Conservation (phyloP, 2,113 vertebrate species). For the Larimichthys crocea region DNA sequence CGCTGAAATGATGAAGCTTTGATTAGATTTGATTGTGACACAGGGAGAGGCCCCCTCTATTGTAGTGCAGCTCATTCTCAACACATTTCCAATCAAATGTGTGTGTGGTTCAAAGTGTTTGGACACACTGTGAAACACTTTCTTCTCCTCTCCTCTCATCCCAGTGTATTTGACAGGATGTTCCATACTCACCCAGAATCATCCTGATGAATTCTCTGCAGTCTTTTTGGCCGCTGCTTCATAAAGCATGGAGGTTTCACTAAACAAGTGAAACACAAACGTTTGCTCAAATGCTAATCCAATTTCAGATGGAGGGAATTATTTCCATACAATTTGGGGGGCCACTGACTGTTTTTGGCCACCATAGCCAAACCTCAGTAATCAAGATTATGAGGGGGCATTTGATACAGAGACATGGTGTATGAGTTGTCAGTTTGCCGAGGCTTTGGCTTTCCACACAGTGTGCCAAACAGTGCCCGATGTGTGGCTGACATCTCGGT, state of each 20-base stretch:
- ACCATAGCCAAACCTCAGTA: conserved; percentile 57
- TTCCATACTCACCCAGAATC: conserved; percentile 27
- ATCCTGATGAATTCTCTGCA: conserved; percentile 40
- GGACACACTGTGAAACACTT: background rate
- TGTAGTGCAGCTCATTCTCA: background rate
- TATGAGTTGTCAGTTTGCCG: conserved; percentile 28
- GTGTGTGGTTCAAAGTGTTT: background rate
- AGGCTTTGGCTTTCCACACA: background rate
- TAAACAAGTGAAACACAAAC: conserved; percentile 78
- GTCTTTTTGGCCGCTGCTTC: conserved; percentile 17
- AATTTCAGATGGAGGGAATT: conserved; percentile 62
- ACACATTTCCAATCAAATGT: background rate
- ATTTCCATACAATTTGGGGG: conserved; percentile 55
- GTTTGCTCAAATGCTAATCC: conserved; percentile 73
- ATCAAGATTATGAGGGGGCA: conserved; percentile 64
- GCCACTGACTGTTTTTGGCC: conserved; percentile 36
- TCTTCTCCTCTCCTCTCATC: background rate
- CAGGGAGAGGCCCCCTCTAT: background rate
- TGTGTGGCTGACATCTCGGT: conserved; percentile 2
- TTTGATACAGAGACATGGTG: conserved; percentile 64
- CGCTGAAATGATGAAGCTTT: background rate
- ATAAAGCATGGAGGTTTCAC: conserved; percentile 65
- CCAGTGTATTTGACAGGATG: background rate
- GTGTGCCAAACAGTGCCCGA: conserved; percentile 8
- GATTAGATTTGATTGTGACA: background rate